Base-by-base conservation (phyloP, 2,888 invertebrate species). In the Sesamia inferens region DNA sequence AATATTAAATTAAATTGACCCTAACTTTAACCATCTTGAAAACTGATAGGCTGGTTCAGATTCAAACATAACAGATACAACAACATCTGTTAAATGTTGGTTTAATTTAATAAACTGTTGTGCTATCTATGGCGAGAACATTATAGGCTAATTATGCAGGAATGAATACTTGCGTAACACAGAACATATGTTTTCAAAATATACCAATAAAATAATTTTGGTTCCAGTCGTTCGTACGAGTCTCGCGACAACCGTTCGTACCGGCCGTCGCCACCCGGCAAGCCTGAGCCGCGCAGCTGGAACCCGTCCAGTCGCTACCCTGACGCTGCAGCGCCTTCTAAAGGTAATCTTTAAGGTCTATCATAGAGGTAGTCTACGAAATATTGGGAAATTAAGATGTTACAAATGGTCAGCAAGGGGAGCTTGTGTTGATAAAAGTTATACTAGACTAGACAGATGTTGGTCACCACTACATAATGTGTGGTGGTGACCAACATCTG, bases 271-370 rank as follows among this genome's bases (percentile, higher is more conserved):
- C 95, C 96, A 74, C 93, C 96, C 39, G 90, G 89, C 83, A 96
- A 96, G 85, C 94, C 95, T 0, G 96, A 96, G 82, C 92, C 94
- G 22, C 93, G 95, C 79, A 91, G 83, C 82, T 96, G 96, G 96
- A 91, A 87, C 81, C 83, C 94, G 11, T 92, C 95, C 16, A 92
- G 86, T 63, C 90, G 96, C 10, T 96, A 96, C 75, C 92, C 94
- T 0, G 96, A 95, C 68, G 84, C 93, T 0, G 86, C 93, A 0
- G 87, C 92, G 5, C 86, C 94, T 24, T 79, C 92, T 61, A 96
- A 96, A 92, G 93, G 96, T 95, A 90, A 63, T 13, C 8, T 65
- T 51, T 14, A 42, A 39, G 47, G 5, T 1, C 16, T 47, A 47
- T 24, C 0, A 19, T 24, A 47, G 19, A 11, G 19, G 11, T 63